Evolutionary conservation across 2,888 invertebrate species (phyloP).

Genomic region (Xanthia icteritia): DNA sequence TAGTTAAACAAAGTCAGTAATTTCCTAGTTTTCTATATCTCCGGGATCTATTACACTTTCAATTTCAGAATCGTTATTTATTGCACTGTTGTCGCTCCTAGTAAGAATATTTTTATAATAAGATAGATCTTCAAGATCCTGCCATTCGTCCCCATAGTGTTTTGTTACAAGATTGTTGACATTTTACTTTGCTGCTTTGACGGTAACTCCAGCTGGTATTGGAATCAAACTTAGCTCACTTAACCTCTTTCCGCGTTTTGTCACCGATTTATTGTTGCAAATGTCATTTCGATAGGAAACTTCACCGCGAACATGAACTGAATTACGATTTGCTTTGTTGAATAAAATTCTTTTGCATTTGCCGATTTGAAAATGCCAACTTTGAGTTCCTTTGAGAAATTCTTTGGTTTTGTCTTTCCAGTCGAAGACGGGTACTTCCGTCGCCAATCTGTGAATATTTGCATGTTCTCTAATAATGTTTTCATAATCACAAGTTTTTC

Average conservation of each 20-base stretch:
- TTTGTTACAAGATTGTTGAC: too few species aligned
- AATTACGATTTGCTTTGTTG: slow-evolving; percentile 13
- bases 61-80: too few species aligned
- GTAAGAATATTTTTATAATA: too few species aligned
- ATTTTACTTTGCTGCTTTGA: too few species aligned
- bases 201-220: too few species aligned
- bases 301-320: slow-evolving; percentile 14
- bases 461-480: background rate
- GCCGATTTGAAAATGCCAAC: slow-evolving; percentile 29
- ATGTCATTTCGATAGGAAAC: too few species aligned
- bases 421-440: background rate
- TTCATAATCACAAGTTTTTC: background rate
- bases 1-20: background rate
- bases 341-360: slow-evolving; percentile 15
- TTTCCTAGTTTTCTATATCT: background rate
- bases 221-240: too few species aligned
- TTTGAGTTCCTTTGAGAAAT: background rate
- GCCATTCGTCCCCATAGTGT: too few species aligned
- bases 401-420: background rate
- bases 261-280: too few species aligned
- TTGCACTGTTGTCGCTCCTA: too few species aligned
- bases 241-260: too few species aligned
- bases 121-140: too few species aligned
- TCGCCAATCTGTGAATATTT: background rate
- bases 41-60: background rate